A percentile compares a stretch with the other conserved stretches of the same genome.
Conservation (phyloP, 2,888 invertebrate genomes). For the Nomada ruficornis region DNA sequence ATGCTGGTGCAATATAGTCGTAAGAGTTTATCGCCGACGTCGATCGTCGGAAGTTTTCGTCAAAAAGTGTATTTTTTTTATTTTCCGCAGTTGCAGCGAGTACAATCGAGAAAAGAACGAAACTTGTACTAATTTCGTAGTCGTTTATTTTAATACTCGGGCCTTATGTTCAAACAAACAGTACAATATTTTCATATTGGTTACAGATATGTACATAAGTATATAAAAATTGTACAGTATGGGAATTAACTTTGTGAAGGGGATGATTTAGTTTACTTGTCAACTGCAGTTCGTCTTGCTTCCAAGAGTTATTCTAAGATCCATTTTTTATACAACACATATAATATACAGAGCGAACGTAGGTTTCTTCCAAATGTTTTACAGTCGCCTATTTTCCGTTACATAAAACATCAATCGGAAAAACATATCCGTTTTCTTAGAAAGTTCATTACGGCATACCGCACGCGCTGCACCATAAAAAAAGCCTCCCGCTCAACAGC, state of each 20-base stretch:
- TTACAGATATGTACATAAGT: too few relatives aligned
- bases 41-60: neutral
- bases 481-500: neutral
- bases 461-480: neutral
- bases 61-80: neutral
- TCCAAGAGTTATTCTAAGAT: neutral
- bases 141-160: too few relatives aligned
- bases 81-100: neutral
- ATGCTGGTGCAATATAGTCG: neutral
- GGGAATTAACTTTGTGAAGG: neutral
- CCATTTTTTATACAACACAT: neutral
- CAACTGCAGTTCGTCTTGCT: neutral
- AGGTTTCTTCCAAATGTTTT: neutral
- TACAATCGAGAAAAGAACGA: neutral
- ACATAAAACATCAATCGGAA: neutral
- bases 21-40: neutral
- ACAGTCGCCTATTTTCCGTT: neutral
- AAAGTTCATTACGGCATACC: conserved; percentile 15
- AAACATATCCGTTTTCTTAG: neutral
- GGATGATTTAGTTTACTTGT: neutral
- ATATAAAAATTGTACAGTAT: neutral
- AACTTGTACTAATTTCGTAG: neutral
- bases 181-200: too few relatives aligned
- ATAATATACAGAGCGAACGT: neutral
- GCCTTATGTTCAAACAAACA: too few relatives aligned